These are phyloP conservation scores for Cephus pygmeus DNA, from an alignment of 2,888 invertebrate species.

Conservation along the genomic window DNA sequence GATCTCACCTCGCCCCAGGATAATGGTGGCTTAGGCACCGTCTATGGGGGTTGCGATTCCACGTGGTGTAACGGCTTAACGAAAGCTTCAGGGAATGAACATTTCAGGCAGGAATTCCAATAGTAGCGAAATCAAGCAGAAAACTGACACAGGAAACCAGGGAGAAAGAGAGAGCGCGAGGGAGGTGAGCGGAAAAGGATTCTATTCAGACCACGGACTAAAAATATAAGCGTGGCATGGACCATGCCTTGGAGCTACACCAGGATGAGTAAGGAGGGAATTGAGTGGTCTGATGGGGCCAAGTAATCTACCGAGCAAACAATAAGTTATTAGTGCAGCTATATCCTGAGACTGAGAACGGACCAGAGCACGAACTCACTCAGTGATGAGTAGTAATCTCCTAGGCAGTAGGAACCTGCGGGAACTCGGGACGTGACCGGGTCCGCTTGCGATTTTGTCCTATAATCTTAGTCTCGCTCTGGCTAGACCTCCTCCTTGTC, in stretches of 20 bases:
- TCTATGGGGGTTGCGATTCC: not conserved
- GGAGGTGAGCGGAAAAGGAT: not conserved
- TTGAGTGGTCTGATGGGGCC: slow-evolving; percentile 15
- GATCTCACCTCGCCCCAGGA: not conserved
- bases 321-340: slow-evolving; percentile 18
- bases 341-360: not conserved
- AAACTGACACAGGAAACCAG: too few species aligned
- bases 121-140: too few species aligned
- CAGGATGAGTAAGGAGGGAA: slow-evolving; percentile 15
- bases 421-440: too few species aligned
- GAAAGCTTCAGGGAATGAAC: not conserved
- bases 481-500: too few species aligned
- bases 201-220: too few species aligned
- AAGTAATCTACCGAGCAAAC: slow-evolving; percentile 22
- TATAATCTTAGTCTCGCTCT: too few species aligned
- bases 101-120: not conserved
- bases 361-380: too few species aligned
- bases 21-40: not conserved
- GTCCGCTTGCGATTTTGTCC: too few species aligned
- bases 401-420: too few species aligned
- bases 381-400: too few species aligned
- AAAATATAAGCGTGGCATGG: slow-evolving; percentile 6
- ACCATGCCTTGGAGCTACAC: slow-evolving; percentile 4
- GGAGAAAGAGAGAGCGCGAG: not conserved
- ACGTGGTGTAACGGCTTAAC: not conserved